Percentiles rank a stretch among this genome's conserved stretches.
These are phyloP conservation scores for Sitophilus oryzae DNA, from an alignment of 1,140 invertebrate genomes.

Conservation along the genomic window DNA sequence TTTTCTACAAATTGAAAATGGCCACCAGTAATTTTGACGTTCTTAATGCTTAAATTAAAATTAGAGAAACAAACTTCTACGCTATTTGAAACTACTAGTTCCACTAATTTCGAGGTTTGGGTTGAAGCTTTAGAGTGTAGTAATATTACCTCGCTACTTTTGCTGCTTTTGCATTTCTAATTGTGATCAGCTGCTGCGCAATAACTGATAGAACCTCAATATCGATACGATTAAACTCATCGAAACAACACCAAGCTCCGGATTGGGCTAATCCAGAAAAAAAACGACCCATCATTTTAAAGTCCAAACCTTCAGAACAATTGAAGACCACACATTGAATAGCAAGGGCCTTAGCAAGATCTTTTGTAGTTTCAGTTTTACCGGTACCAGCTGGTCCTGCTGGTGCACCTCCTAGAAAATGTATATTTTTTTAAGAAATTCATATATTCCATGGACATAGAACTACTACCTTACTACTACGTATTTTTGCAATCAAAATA, in stretches of 20 bases:
- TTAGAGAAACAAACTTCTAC: too few species aligned
- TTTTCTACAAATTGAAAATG: too few species aligned
- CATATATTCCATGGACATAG: too few species aligned
- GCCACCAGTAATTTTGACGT: too few species aligned
- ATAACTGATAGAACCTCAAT: conserved; percentile 88
- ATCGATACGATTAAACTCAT: conserved; percentile 88
- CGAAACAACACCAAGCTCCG: conserved; percentile 88
- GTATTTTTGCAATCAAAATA: too few species aligned
- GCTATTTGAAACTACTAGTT: too few species aligned
- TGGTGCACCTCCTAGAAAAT: conserved; percentile 74
- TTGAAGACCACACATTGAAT: conserved; percentile 89
- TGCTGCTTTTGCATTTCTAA: conserved; percentile 66
- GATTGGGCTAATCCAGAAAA: conserved; percentile 82
- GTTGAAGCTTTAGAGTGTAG: neutral
- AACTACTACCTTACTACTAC: too few species aligned
- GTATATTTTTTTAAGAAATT: too few species aligned
- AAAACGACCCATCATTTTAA: conserved; percentile 84
- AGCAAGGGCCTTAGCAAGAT: conserved; percentile 79
- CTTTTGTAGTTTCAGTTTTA: conserved; percentile 92
- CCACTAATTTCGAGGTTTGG: too few species aligned
- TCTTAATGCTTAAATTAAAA: too few species aligned
- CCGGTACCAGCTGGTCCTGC: conserved; percentile 88
- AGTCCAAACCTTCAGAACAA: conserved; percentile 79
- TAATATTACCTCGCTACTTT: conserved; percentile 53
- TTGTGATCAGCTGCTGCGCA: conserved; percentile 74